These are phyloP conservation scores for Halichoerus grypus DNA, from an alignment of 2,113 vertebrate species.

Conservation along the genomic window DNA sequence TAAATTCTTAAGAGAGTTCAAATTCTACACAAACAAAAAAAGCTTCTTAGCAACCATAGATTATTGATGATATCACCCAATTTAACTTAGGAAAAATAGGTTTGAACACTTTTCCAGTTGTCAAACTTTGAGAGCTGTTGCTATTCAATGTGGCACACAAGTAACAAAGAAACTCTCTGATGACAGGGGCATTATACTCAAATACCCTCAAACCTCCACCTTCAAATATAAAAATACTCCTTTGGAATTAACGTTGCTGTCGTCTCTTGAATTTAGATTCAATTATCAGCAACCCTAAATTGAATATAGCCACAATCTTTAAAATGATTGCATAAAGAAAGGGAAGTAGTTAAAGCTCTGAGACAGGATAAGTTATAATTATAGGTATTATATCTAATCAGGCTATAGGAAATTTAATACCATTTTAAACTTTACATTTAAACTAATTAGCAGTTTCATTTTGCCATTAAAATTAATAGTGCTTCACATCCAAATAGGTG, in stretches of 20 bases:
- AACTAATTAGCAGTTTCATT: conserved; percentile 52
- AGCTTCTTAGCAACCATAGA: conserved; percentile 49
- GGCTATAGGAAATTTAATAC: conserved; percentile 55
- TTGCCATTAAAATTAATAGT: conserved; percentile 17
- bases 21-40: conserved; percentile 61
- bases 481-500: background rate
- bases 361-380: conserved; percentile 60
- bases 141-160: background rate
- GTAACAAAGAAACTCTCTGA: background rate
- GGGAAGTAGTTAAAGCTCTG: conserved; percentile 68
- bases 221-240: background rate
- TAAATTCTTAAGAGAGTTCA: conserved; percentile 68
- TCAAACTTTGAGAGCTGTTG: conserved; percentile 54
- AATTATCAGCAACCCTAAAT: conserved; percentile 53
- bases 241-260: conserved; percentile 39
- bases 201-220: background rate
- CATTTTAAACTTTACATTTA: conserved; percentile 67
- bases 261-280: conserved; percentile 53
- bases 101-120: conserved; percentile 54
- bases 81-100: conserved; percentile 62
- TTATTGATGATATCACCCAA: conserved; percentile 41
- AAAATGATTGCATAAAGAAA: conserved; percentile 65
- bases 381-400: conserved; percentile 64
- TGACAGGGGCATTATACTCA: background rate
- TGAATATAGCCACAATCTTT: conserved; percentile 55